Percentiles rank a stretch among this genome's conserved stretches.
phyloP scores from a whole-genome alignment of 2,797 vertebrate species.

The Eremophila alpestris region DNA sequence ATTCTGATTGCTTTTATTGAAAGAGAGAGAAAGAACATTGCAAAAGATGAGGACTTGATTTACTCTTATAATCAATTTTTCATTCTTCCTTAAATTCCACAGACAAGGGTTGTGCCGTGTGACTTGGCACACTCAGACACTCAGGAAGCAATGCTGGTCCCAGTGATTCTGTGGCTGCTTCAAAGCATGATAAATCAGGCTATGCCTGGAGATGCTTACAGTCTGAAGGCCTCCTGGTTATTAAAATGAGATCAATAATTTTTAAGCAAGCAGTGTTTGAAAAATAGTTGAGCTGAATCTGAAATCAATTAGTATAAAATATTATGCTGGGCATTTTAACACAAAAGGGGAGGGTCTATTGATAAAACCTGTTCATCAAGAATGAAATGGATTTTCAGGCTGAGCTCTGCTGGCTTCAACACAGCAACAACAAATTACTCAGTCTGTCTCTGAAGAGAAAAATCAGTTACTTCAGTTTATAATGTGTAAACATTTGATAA shows the following conservation, averaged over 20 bases:
- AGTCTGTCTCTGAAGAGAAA: not conserved
- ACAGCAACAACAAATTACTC: not conserved
- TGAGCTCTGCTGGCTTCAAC: not conserved
- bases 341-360: not conserved
- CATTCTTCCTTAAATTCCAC: not conserved
- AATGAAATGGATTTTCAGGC: not conserved
- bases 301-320: not conserved
- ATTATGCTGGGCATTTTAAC: not conserved
- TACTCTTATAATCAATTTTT: not conserved
- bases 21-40: not conserved
- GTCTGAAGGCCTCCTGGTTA: not conserved
- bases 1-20: not conserved
- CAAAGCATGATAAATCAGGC: not conserved
- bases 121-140: not conserved
- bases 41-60: not conserved
- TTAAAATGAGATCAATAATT: slow-evolving; percentile 18
- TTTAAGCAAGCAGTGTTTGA: not conserved
- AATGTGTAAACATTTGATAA: not conserved
- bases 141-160: fast-evolving
- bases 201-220: not conserved
- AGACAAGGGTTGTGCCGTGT: not conserved
- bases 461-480: not conserved
- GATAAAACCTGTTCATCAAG: not conserved
- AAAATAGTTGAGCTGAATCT: not conserved
- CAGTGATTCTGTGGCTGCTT: not conserved